Base-by-base conservation (phyloP, 1,140 invertebrate genomes). In the Drosophila truncata region DNA sequence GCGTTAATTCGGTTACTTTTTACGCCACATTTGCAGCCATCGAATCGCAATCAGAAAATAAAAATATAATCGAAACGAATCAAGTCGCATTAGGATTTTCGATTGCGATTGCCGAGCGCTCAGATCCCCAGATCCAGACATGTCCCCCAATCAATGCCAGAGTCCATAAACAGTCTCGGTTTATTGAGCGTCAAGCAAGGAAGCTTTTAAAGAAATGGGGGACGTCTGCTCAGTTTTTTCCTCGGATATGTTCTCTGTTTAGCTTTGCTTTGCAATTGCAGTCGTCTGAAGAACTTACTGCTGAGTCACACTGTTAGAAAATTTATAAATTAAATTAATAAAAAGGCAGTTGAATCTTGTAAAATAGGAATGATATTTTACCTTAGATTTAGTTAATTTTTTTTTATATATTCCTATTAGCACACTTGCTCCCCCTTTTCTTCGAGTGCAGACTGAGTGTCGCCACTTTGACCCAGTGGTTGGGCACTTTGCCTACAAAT, bases 401-500 rank as follows among this genome's bases (percentile, higher is more conserved):
- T n/a, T n/a, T n/a, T n/a, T n/a, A n/a, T n/a, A n/a, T n/a, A n/a
- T n/a, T n/a, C n/a, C n/a, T n/a, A n/a, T n/a, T n/a, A n/a, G n/a
- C n/a, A n/a, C 3, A 27, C 16, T 49, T 27, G 2, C 4, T 9
- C 2, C 13, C 25, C 10, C 8, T 10, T 62, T 65, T 76, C 33
- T 44, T 18, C 18, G 0, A 35, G 73, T 78, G 74, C 23, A 74
- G 37, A 52, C 59, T 50, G 49, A 54, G 41, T 46, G 64, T 47
- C 74, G 74, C 75, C 75, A 58, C 47, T 65, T 55, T 71, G 80
- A 82, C 77, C 80, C 83, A 77, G 66, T 70, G 64, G 57, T 31
- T 78, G 59, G 50, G 64, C 74, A 78, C 74, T 78, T 78, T 86
- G 59, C 81, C 80, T 78, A 73, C 80, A 74, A 80, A 78, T 62